phyloP scores from a whole-genome alignment of 1,140 invertebrate genomes.

The Samia ricini region DNA sequence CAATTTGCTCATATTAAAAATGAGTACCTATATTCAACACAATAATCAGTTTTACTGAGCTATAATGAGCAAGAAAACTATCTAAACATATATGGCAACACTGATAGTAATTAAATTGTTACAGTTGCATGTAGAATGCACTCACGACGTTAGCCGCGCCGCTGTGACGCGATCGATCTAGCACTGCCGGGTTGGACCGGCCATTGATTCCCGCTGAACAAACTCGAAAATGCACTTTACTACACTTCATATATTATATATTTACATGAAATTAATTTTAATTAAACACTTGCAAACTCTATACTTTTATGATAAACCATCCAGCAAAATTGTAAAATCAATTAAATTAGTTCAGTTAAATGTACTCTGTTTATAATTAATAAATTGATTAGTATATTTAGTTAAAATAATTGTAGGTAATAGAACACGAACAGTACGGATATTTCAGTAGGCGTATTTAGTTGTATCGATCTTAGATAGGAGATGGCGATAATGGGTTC shows the following conservation, averaged over 20 bases:
- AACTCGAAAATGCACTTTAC: slow-evolving; percentile 28
- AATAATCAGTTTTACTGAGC: too few species aligned
- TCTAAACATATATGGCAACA: neutral
- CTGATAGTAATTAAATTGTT: neutral
- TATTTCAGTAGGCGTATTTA: slow-evolving; percentile 19
- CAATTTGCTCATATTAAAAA: too few species aligned
- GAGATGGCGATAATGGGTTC: slow-evolving; percentile 44
- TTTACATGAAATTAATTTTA: neutral
- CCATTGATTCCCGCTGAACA: slow-evolving; percentile 28
- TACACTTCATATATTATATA: slow-evolving; percentile 20
- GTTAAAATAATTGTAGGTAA: too few species aligned
- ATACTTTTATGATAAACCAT: slow-evolving; percentile 4
- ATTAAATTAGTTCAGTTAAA: too few species aligned
- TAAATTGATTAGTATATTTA: too few species aligned
- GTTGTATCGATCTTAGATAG: slow-evolving; percentile 56
- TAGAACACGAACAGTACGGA: neutral
- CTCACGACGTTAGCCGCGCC: slow-evolving; percentile 43
- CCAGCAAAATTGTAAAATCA: neutral
- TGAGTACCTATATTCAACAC: too few species aligned
- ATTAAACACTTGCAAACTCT: neutral
- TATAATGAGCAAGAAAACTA: neutral
- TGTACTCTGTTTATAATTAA: too few species aligned
- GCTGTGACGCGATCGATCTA: slow-evolving; percentile 48
- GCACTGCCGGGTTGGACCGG: slow-evolving; percentile 36
- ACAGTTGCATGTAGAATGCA: slow-evolving; percentile 24